These are phyloP conservation scores for Halcyon smyrnensis DNA, from an alignment of 2,797 vertebrate species.

Conservation along the genomic window DNA sequence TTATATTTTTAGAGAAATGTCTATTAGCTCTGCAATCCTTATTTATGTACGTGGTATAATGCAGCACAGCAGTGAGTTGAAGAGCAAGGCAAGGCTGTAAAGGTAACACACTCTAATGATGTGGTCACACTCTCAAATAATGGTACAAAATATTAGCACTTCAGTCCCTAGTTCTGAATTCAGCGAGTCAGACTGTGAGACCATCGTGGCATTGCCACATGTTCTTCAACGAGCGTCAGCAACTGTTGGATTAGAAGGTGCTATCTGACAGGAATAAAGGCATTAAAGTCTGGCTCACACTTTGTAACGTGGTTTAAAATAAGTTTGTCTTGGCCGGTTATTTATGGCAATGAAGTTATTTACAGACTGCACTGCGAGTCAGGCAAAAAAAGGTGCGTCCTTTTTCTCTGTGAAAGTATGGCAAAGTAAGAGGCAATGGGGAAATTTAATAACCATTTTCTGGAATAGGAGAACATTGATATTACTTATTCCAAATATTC, in stretches of 20 bases:
- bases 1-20: neutral
- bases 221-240: neutral
- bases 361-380: neutral
- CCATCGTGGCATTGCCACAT: fast-evolving
- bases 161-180: neutral
- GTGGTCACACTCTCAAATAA: neutral
- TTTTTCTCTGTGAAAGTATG: neutral
- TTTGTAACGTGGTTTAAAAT: neutral
- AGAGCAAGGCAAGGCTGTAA: neutral
- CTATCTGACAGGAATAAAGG: neutral
- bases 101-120: neutral
- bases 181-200: neutral
- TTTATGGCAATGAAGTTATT: neutral
- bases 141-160: neutral
- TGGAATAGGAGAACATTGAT: neutral
- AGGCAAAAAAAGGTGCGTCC: neutral
- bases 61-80: neutral
- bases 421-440: neutral
- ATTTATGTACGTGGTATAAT: neutral
- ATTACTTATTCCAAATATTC: neutral
- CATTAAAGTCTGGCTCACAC: neutral
- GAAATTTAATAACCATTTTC: neutral
- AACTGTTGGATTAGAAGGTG: neutral
- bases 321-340: neutral
- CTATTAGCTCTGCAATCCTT: neutral